phyloP scores from a whole-genome alignment of 2,113 vertebrate genomes.

The Dromaius novaehollandiae region DNA sequence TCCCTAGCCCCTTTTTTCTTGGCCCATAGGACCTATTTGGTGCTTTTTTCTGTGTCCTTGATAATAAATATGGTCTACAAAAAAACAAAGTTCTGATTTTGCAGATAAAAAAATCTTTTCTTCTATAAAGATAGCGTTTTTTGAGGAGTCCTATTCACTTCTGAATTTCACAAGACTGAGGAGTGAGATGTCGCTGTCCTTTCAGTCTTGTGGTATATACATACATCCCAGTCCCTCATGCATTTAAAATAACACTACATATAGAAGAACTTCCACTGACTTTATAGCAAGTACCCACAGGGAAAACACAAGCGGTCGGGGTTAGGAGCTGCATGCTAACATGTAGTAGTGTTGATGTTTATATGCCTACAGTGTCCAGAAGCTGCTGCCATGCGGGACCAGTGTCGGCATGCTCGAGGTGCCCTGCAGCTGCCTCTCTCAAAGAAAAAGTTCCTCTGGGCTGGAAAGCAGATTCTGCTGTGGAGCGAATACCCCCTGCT shows the following conservation, averaged over 20 bases:
- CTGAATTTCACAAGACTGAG: not conserved
- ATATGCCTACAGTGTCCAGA: not conserved
- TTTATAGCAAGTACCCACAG: not conserved
- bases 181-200: not conserved
- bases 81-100: not conserved
- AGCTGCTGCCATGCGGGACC: rapidly evolving
- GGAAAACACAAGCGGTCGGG: not conserved
- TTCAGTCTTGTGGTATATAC: not conserved
- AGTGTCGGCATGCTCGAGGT: not conserved
- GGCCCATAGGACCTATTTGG: not conserved
- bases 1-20: not conserved
- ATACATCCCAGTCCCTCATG: not conserved
- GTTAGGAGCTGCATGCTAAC: not conserved
- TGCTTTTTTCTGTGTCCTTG: not conserved
- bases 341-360: not conserved
- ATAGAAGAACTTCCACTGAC: not conserved
- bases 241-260: not conserved
- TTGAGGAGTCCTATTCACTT: not conserved
- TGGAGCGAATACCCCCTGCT: no score
- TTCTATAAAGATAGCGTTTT: not conserved
- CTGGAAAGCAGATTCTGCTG: no score
- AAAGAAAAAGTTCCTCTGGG: no score
- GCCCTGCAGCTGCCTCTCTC: not conserved
- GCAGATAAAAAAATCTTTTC: not conserved
- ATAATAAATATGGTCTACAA: not conserved